Base-by-base conservation (phyloP, 2,113 vertebrate genomes). In the Tetrax tetrax region DNA sequence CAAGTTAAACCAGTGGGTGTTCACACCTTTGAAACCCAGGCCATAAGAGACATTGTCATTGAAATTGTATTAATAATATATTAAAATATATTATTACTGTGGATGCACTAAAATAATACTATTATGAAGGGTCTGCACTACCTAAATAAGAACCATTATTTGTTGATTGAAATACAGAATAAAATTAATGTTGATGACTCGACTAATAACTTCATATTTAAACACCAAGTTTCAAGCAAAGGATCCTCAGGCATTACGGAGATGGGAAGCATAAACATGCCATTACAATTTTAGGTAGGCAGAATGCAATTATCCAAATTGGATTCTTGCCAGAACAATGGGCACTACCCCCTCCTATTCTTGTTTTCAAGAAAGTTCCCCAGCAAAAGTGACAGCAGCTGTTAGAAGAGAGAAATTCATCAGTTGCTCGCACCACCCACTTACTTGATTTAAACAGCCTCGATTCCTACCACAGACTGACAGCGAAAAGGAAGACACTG, bases 221-320 rank as follows among this genome's bases (percentile, higher is more conserved):
- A 96, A 85, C 64, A 91, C 51, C 60, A 91, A 91, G 74, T 87
- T 95, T 87, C 81, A 89, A 65, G 89, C 74, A 84, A 89, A 72
- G 59, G 35, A 74, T 95, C 95, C 91, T 93, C 89, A 91, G 89
- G 91, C 96, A 70, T 85, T 92, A 72, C 6, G 1, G 74, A 96
- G 78, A 87, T 31, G 21, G 83, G 63, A 94, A 93, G 74, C 74
- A 91, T 74, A 96, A 96, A 95, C 87, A 95, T 64, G 61, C 74
- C 83, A 93, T 95, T 92, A 69, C 77, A 85, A 29, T 91, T 89
- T 87, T 70, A 96, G 95, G 94, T 96, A 92, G 78, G 86, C 78
- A 94, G 92, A 95, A 92, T 77, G 72, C 68, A 97, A 96, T 96
- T 95, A 95, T 61, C 66, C 77, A 89, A 54, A 76, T 61, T 96